A percentile compares a stretch with the other conserved stretches of the same genome.
phyloP scores from a whole-genome alignment of 2,888 invertebrate species.

The Acanthococcus lagerstroemiae region DNA sequence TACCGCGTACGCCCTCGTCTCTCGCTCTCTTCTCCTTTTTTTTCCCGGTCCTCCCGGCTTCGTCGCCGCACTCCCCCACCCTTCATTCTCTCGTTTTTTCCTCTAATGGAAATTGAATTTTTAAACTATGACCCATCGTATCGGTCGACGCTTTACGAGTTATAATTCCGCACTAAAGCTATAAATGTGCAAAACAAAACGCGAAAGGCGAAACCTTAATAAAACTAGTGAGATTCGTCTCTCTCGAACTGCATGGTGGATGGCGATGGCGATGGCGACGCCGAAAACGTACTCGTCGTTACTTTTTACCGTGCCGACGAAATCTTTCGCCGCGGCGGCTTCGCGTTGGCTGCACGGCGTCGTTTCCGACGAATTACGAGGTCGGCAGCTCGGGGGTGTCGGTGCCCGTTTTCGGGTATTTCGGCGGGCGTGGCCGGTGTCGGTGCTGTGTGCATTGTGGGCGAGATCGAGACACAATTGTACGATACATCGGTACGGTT shows the following conservation, averaged over 20 bases:
- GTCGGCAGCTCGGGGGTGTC: no score
- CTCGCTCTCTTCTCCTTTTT: background rate
- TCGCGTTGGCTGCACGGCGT: no score
- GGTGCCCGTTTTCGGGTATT: no score
- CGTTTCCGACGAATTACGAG: no score
- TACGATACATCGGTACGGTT: no score
- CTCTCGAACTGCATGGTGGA: no score
- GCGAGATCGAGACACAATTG: no score
- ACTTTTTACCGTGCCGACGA: no score
- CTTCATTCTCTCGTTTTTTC: conserved; percentile 18
- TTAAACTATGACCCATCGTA: conserved; percentile 28
- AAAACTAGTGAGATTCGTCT: conserved; percentile 13
- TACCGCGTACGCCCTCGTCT: background rate
- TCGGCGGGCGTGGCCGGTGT: no score
- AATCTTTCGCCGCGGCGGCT: no score
- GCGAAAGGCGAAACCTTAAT: background rate
- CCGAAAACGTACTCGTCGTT: background rate
- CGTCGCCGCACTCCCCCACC: background rate
- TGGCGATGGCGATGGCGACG: no score
- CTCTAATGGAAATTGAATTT: conserved; percentile 30
- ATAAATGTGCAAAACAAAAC: conserved; percentile 22
- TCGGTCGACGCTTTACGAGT: conserved; percentile 26
- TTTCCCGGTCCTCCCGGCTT: background rate
- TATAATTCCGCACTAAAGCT: conserved; percentile 16
- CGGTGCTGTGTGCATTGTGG: no score